Evolutionary conservation across 1,140 invertebrate genomes (phyloP), one percentile per base, ranked within the genome.

Genomic region (Bombus superbus): DNA sequence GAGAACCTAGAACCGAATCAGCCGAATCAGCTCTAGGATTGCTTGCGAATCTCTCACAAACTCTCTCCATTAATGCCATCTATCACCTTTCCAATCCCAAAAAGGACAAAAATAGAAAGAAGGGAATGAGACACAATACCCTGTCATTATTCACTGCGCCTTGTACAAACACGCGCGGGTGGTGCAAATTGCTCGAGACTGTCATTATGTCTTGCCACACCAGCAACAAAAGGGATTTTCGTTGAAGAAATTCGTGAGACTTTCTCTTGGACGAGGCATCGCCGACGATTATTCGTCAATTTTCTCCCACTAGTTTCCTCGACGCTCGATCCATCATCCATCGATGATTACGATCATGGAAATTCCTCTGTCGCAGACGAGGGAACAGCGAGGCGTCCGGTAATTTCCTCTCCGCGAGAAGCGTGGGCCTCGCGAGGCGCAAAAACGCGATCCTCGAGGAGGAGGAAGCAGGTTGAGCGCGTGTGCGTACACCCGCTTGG

Each of bases 401-500:
- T 44, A 85, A 80, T 85, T 85, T 85, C 40, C 68, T 71, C 47
- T 28, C 6, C 68, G 68, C n/a, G 75, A 8, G 75, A 15, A 79
- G 83, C 83, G 83, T 85, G 78, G 83, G 83, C 66, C 47, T 80
- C 66, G 53, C 83, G 66, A 38, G n/a, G 13, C 25, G 42, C 71
- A 79, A 72, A 79, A 77, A 77, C 53, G 32, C 53, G 53, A 79
- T 79, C 76, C 40, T 38, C 40, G 42, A 71, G 6, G 53, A 13
- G 38, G n/a, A 47, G 64, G 53, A 22, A 38, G 83, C 38, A 40
- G 77, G 40, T 66, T 44, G 32, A 42, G 25, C 28, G 11, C 42
- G 22, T 11, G 77, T 53, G 62, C n/a, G 81, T 74, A 44, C 62
- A 79, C 22, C 59, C 66, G 92, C 92, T 53, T 53, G 1, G 22